Conservation (phyloP, 2,797 vertebrate species). For the Danio albolineatus region DNA sequence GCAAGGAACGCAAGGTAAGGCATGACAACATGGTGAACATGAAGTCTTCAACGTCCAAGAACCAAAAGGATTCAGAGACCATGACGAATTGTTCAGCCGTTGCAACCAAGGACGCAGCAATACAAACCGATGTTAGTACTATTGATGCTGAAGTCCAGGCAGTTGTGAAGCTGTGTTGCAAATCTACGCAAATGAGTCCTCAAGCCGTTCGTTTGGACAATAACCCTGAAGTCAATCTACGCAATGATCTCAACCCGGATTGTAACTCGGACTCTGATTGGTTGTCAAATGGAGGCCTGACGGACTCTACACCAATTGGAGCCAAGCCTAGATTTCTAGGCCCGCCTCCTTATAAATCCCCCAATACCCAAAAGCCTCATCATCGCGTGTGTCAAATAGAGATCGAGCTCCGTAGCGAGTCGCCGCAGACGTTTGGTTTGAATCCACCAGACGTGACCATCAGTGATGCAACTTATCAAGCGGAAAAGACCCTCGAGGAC, state of each 20-base stretch:
- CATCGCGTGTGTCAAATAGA: slow-evolving; percentile 72
- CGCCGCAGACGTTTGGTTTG: slow-evolving; percentile 30
- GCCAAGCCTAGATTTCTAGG: slow-evolving; percentile 23
- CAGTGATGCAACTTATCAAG: background rate
- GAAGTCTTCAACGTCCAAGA: slow-evolving; percentile 54
- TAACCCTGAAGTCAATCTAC: background rate
- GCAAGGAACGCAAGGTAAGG: no score
- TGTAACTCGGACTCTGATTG: slow-evolving; percentile 7
- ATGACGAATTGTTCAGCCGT: slow-evolving; percentile 72
- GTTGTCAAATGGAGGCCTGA: slow-evolving; percentile 1
- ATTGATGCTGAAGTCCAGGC: slow-evolving; percentile 78
- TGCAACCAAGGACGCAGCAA: slow-evolving; percentile 3
- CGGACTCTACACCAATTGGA: background rate
- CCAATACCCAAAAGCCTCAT: slow-evolving; percentile 26
- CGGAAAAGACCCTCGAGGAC: background rate
- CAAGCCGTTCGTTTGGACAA: slow-evolving; percentile 57
- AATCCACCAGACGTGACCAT: slow-evolving; percentile 11
- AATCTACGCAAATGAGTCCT: slow-evolving; percentile 81
- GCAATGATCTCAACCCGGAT: slow-evolving; percentile 21
- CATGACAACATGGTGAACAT: no score
- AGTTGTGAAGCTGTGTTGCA: slow-evolving; percentile 74
- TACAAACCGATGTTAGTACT: slow-evolving; percentile 53
- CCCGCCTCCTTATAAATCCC: slow-evolving; percentile 52
- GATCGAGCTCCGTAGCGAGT: slow-evolving; percentile 62
- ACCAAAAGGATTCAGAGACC: slow-evolving; percentile 78